phyloP scores from a whole-genome alignment of 2,888 invertebrate genomes.

The Psylliodes chrysocephalus region DNA sequence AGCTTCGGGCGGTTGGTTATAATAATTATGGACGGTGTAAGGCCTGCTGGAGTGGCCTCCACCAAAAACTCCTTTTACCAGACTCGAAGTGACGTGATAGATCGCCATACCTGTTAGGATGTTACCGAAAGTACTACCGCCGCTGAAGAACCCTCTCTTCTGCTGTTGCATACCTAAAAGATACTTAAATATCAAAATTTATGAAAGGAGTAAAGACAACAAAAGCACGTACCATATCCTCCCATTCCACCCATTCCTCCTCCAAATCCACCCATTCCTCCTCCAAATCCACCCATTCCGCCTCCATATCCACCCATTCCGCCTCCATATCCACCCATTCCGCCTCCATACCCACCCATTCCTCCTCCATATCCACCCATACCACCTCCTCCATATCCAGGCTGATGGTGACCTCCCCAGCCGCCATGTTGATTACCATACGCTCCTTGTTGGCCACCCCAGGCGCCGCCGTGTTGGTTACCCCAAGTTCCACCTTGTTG shows the following conservation, averaged over 20 bases:
- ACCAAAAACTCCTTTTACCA: conserved; percentile 39
- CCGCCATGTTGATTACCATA: conserved; percentile 7
- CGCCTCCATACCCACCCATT: conserved; percentile 17
- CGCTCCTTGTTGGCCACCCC: conserved; percentile 21
- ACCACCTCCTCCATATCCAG: conserved; percentile 24
- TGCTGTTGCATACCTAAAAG: no score
- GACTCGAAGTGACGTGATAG: conserved; percentile 52
- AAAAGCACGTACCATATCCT: conserved; percentile 18
- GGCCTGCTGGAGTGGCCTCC: conserved; percentile 40
- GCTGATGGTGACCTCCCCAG: neutral
- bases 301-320: conserved; percentile 30
- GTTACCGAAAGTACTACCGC: conserved; percentile 55
- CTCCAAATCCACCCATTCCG: conserved; percentile 29
- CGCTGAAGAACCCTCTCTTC: conserved; percentile 53
- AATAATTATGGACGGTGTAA: conserved; percentile 58
- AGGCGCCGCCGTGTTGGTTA: conserved; percentile 5
- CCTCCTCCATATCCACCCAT: conserved; percentile 6
- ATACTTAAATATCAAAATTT: no score
- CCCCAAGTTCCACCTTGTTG: conserved; percentile 22
- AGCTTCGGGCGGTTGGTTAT: conserved; percentile 55
- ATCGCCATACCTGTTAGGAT: conserved; percentile 57
- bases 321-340: conserved; percentile 32
- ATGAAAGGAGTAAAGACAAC: no score
- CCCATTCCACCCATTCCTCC: conserved; percentile 39
- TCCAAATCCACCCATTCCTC: conserved; percentile 37